These are phyloP conservation scores for Acanthis flammea DNA, from an alignment of 2,797 vertebrate species.

Conservation along the genomic window DNA sequence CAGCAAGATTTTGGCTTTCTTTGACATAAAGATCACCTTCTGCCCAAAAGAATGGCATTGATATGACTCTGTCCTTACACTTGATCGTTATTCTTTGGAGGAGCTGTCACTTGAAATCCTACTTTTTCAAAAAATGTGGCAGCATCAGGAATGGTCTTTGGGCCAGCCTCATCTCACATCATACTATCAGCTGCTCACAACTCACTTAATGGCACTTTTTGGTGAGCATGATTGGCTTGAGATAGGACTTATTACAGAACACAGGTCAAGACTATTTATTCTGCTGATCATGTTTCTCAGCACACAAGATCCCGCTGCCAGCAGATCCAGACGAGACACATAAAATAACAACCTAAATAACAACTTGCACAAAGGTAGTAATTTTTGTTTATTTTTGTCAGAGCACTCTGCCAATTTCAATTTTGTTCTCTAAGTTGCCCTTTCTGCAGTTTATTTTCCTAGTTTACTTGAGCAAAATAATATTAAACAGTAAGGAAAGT, in stretches of 20 bases:
- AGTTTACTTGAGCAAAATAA: not conserved
- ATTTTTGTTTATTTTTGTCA: not conserved
- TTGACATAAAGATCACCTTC: constrained; percentile 24
- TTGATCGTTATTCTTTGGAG: not conserved
- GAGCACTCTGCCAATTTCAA: not conserved
- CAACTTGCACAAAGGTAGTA: not conserved
- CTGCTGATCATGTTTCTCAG: not conserved
- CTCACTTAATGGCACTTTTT: not conserved
- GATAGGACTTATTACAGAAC: not conserved
- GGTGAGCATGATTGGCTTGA: not conserved
- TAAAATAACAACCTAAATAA: constrained; percentile 5
- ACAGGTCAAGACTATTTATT: not conserved
- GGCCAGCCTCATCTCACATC: not conserved
- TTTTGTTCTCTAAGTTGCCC: not conserved
- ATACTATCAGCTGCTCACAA: not conserved
- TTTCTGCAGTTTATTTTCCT: not conserved
- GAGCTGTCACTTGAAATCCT: constrained; percentile 30
- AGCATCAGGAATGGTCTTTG: not conserved
- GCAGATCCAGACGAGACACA: fast-evolving
- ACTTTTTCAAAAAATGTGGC: not conserved
- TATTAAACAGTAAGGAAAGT: not conserved
- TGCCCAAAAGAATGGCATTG: constrained; percentile 4
- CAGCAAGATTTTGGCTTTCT: not conserved
- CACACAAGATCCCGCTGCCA: not conserved
- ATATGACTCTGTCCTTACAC: not conserved